These are phyloP conservation scores for Anhinga anhinga DNA, from an alignment of 2,113 vertebrate genomes.

Conservation along the genomic window DNA sequence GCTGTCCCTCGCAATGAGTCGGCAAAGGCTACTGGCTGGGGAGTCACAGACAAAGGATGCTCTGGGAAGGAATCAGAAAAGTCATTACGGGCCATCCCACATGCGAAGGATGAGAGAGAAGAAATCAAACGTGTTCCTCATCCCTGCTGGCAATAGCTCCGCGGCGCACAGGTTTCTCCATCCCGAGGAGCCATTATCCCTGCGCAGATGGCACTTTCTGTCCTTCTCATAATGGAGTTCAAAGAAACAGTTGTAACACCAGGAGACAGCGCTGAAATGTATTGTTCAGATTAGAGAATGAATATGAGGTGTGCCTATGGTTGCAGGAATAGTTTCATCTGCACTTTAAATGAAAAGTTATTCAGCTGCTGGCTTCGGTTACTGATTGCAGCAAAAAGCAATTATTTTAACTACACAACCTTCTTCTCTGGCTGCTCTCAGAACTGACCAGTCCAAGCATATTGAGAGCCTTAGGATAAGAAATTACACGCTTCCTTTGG, in stretches of 20 bases:
- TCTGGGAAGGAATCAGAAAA: background rate
- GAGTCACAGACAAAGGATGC: background rate
- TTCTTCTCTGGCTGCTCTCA: background rate
- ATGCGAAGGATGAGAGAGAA: background rate
- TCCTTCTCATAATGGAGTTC: background rate
- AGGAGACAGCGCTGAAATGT: background rate
- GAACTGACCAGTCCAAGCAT: background rate
- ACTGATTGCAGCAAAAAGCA: background rate
- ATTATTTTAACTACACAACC: background rate
- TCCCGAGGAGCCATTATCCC: background rate
- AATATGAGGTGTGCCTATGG: background rate
- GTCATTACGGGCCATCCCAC: background rate
- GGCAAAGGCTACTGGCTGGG: background rate
- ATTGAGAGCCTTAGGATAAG: background rate
- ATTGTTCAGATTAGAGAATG: background rate
- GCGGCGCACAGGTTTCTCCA: accelerated
- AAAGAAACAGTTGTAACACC: background rate
- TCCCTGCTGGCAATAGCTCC: background rate
- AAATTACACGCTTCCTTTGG: background rate
- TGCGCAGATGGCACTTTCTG: accelerated
- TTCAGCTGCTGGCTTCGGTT: background rate
- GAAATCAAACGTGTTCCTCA: background rate
- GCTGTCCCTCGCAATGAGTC: accelerated
- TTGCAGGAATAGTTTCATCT: background rate
- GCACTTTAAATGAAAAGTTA: background rate